Conservation (phyloP, 2,797 vertebrate species). For the Acipenser transmontanus region DNA sequence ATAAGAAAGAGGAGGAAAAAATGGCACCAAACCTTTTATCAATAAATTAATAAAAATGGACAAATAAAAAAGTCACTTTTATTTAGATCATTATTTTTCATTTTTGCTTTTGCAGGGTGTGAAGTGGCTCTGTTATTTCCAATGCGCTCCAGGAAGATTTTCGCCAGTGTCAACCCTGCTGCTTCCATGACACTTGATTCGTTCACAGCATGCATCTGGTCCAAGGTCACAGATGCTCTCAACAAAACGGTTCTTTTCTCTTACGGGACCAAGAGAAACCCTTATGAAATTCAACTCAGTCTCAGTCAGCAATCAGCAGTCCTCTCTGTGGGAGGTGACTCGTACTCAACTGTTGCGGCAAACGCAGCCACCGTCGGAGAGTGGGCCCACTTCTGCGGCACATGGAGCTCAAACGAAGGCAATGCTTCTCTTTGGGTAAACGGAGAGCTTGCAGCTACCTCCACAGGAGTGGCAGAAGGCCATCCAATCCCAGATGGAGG, state of each 20-base stretch:
- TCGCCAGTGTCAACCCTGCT: conserved; percentile 65
- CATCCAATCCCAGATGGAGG: conserved; percentile 69
- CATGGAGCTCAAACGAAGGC: conserved; percentile 77
- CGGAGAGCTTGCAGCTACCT: conserved; percentile 48
- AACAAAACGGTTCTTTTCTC: conserved; percentile 87
- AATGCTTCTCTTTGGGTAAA: conserved; percentile 65
- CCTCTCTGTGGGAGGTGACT: conserved; percentile 65
- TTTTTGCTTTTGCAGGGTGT: conserved; percentile 58
- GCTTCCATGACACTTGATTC: conserved; percentile 53
- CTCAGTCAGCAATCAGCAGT: conserved; percentile 55
- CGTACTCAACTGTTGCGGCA: conserved; percentile 40
- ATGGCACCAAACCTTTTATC: too few species aligned
- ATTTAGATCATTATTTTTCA: neutral
- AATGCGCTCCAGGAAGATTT: conserved; percentile 85
- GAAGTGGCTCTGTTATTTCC: conserved; percentile 85
- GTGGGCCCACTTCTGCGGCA: conserved; percentile 80
- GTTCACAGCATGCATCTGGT: conserved; percentile 84
- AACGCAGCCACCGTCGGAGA: conserved; percentile 25
- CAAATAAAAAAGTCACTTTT: too few species aligned
- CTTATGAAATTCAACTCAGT: conserved; percentile 83
- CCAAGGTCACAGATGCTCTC: conserved; percentile 67
- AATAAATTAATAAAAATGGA: too few species aligned
- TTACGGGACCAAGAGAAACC: conserved; percentile 77
- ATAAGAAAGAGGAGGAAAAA: too few species aligned
- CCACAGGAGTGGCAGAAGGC: conserved; percentile 52